These are phyloP conservation scores for Leiothrix lutea DNA, from an alignment of 2,113 vertebrate genomes.

Conservation along the genomic window DNA sequence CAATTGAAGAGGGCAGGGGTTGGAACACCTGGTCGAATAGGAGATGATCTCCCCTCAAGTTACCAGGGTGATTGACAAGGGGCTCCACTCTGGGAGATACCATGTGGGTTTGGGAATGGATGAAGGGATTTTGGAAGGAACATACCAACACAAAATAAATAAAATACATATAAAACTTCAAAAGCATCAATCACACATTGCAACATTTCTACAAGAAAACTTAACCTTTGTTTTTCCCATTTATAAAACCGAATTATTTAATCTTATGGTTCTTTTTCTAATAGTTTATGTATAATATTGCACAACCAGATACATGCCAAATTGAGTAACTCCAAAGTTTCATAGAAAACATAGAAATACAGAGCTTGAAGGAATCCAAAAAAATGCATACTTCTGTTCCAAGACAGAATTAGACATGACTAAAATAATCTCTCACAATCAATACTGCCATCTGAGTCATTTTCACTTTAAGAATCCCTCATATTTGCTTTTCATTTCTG, in stretches of 20 bases:
- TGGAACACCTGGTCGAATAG: too few species aligned
- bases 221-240: neutral
- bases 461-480: neutral
- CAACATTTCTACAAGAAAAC: neutral
- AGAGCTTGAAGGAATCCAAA: neutral
- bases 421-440: neutral
- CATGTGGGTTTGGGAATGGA: too few species aligned
- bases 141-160: too few species aligned
- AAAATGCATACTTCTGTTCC: neutral
- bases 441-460: neutral
- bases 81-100: too few species aligned
- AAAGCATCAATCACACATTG: too few species aligned
- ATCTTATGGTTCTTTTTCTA: neutral
- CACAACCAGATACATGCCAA: neutral
- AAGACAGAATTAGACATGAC: neutral
- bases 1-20: too few species aligned
- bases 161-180: too few species aligned
- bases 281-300: neutral
- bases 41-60: too few species aligned
- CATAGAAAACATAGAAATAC: neutral
- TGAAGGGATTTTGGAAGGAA: too few species aligned
- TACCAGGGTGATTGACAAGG: too few species aligned
- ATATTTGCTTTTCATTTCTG: neutral
- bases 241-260: neutral
- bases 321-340: neutral